Base-by-base conservation (phyloP, 2,797 vertebrate genomes). In the Siniperca obscura region DNA sequence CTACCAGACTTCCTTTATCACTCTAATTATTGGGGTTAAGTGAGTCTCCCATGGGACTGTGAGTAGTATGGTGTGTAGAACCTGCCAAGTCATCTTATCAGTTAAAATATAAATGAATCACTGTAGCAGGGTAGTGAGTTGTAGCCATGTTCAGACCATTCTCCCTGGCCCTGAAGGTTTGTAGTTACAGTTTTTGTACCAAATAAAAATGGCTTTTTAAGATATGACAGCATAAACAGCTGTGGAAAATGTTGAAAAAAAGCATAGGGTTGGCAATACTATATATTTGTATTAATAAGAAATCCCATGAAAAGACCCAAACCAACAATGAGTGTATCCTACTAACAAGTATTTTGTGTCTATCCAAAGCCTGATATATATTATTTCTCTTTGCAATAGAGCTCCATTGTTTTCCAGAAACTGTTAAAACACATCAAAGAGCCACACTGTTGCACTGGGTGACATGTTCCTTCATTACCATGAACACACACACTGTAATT, bases 11-110 rank as follows among this genome's bases (percentile, higher is more conserved):
- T 74, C 81, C 83, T 90, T 86, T 89, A 90, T 92, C 82, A 64
- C 81, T 87, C 74, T 88, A 84, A 92, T 93, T 91, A 92, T 88
- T 70, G 70, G 80, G 87, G 87, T 89, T 93, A 93, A 93, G 85
- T 90, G 85, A 85, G n/a, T 70, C 55, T 87, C 91, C 83, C 81
- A 5, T 48, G 89, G 84, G 88, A 85, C 73, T 60, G 72, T 34
- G 38, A 55, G 64, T 25, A 48, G 53, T 59, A 19, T 3, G 44
- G 64, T 50, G 42, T 53, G 38, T 12, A 40, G 48, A 66, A 78
- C 67, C 81, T 84, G 87, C 76, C 1, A 65, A 85, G 53, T 87
- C 81, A 85, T 64, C 42, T 36, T 55, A 55, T 76, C 80, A 64
- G 40, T 76, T 74, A 16, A 44, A 59, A 69, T 71, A 82, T 55